Base-by-base conservation (phyloP, 2,888 invertebrate genomes). In the Heliconius hortense region DNA sequence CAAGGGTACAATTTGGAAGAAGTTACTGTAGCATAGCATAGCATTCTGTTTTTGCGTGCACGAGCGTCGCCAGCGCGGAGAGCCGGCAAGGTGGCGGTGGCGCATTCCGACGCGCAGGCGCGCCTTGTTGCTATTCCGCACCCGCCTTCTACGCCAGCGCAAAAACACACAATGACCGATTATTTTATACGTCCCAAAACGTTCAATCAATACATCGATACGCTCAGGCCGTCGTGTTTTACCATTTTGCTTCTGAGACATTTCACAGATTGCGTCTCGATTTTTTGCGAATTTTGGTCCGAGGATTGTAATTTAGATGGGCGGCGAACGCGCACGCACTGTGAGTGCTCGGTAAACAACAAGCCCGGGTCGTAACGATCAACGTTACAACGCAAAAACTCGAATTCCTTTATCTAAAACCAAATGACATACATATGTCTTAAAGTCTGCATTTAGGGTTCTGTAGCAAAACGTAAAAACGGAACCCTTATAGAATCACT, bases 121-220 rank as follows among this genome's bases (percentile, higher is more conserved):
- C 84, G 83, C 83, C 90, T 91, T 86, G 88, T 92, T 92, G 88
- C 87, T 90, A 93, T 93, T 89, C 92, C 85, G 88, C 84, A 84
- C 79, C 78, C 83, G 86, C 86, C 83, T 86, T 86, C 87, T 87
- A 87, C 89, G 88, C 90, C 15, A 90, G 86, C 87, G 90, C 90
- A 76, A 92, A 92, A 91, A 69, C 92, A 91, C 87, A 92, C 92
- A 90, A 91, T 90, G 90, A 89, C 89, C 89, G 84, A 87, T 89
- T 90, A 92, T 91, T 90, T 90, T 90, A 91, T 91, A 88, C 86
- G 89, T 88, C 88, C 88, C 89, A 89, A 91, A 92, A 91, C 88
- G 89, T 91, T 90, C 87, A 89, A 89, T 89, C 89, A 87, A 86
- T 85, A 89, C 85, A 90, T 90, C 87, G 92, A 89, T 89, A 85